These are phyloP conservation scores for Phodopus roborovskii DNA, from an alignment of 2,113 vertebrate species.

Conservation along the genomic window DNA sequence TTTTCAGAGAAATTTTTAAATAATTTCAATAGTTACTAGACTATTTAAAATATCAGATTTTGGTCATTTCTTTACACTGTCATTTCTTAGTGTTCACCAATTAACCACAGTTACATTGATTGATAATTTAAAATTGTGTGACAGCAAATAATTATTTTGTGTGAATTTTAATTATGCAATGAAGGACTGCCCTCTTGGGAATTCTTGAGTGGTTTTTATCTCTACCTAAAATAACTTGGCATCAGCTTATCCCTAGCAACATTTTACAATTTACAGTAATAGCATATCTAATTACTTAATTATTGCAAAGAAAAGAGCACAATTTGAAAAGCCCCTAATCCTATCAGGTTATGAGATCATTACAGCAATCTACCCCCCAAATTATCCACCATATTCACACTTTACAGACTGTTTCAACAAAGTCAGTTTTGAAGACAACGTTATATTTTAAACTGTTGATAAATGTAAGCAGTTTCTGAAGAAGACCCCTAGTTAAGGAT, in stretches of 20 bases:
- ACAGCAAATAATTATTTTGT: background rate
- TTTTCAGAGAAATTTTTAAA: constrained; percentile 44
- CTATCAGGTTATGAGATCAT: constrained; percentile 41
- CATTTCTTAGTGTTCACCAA: background rate
- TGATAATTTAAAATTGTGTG: constrained; percentile 9
- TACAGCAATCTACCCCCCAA: background rate
- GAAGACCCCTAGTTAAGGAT: background rate
- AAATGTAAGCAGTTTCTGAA: constrained; percentile 28
- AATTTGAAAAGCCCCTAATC: constrained; percentile 6
- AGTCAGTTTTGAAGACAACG: constrained; percentile 61
- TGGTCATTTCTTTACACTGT: constrained; percentile 75
- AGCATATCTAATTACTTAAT: constrained; percentile 51
- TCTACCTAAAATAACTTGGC: constrained; percentile 56
- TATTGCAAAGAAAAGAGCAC: constrained; percentile 15
- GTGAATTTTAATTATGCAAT: constrained; percentile 28
- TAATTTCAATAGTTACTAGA: constrained; percentile 78
- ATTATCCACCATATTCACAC: constrained; percentile 58
- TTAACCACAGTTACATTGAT: constrained; percentile 21
- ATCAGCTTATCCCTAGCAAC: constrained; percentile 54
- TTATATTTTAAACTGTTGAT: constrained; percentile 80
- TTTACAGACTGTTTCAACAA: constrained; percentile 63
- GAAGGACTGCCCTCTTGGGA: background rate
- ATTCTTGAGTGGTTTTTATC: constrained; percentile 4
- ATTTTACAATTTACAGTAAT: constrained; percentile 73
- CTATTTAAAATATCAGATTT: constrained; percentile 71